Conservation (phyloP, 2,113 vertebrate genomes). For the Aphyosemion australe region DNA sequence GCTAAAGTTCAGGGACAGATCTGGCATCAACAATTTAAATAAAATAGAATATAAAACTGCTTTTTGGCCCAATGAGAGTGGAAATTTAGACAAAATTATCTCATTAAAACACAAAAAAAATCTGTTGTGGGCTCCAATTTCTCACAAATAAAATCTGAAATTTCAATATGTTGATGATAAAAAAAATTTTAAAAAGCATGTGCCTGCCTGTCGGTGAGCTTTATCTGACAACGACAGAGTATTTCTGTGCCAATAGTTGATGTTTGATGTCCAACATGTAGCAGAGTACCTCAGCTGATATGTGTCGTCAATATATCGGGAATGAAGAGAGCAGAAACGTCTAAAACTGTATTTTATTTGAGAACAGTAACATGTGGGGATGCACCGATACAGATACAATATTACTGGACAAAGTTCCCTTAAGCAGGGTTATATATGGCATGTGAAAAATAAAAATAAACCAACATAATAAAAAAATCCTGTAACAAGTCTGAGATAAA, state of each 20-base stretch:
- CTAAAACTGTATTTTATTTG: slow-evolving; percentile 49
- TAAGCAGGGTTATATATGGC: slow-evolving; percentile 21
- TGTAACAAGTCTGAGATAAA: slow-evolving; percentile 28
- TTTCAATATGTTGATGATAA: neutral
- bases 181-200: neutral
- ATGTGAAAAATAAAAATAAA: slow-evolving; percentile 17
- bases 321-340: slow-evolving; percentile 49
- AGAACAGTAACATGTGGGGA: slow-evolving; percentile 57
- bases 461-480: slow-evolving; percentile 21
- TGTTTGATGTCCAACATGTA: slow-evolving; percentile 39
- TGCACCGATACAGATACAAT: slow-evolving; percentile 48
- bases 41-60: neutral
- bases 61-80: too few relatives aligned
- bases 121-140: too few relatives aligned
- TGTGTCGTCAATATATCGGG: slow-evolving; percentile 26
- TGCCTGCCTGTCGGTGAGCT: slow-evolving; percentile 24
- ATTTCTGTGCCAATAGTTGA: slow-evolving; percentile 32
- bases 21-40: neutral
- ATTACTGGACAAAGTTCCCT: slow-evolving; percentile 25
- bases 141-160: neutral
- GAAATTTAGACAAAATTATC: too few relatives aligned
- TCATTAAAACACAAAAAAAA: too few relatives aligned
- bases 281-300: slow-evolving; percentile 36
- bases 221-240: slow-evolving; percentile 34
- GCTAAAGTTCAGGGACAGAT: slow-evolving; percentile 34